A percentile compares a stretch with the other conserved stretches of the same genome.
phyloP scores from a whole-genome alignment of 2,797 vertebrate species.

The Gambusia yucatana region DNA sequence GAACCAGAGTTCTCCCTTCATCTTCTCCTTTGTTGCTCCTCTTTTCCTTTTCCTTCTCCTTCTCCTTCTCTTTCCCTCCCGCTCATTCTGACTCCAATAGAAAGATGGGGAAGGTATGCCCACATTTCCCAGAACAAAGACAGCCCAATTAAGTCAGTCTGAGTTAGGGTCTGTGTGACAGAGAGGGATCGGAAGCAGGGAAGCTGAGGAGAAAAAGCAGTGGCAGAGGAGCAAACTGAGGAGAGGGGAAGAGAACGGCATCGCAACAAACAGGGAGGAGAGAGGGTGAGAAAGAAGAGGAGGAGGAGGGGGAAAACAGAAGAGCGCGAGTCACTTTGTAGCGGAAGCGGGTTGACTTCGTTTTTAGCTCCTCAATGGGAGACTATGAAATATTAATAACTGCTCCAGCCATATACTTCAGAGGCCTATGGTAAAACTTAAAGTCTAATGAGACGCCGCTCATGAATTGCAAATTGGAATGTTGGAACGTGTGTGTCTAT shows the following conservation, averaged over 20 bases:
- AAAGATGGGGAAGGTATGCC: slow-evolving; percentile 76
- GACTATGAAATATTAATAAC: slow-evolving; percentile 86
- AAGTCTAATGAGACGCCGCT: slow-evolving; percentile 84
- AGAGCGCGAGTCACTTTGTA: slow-evolving; percentile 77
- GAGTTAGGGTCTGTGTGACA: slow-evolving; percentile 82
- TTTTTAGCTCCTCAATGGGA: slow-evolving; percentile 83
- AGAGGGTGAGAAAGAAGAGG: slow-evolving; percentile 55
- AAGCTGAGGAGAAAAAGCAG: slow-evolving; percentile 43
- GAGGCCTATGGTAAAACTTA: slow-evolving; percentile 83
- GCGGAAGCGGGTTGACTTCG: slow-evolving; percentile 78
- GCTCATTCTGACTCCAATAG: slow-evolving; percentile 29
- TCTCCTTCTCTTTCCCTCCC: slow-evolving; percentile 40
- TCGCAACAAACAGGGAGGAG: slow-evolving; percentile 63
- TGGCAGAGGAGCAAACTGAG: slow-evolving; percentile 39
- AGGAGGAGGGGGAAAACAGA: slow-evolving; percentile 58
- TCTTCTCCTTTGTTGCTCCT: slow-evolving; percentile 31
- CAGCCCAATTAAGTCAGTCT: slow-evolving; percentile 86
- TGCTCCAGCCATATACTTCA: slow-evolving; percentile 84
- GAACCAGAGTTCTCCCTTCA: slow-evolving; percentile 43
- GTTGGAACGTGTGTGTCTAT: slow-evolving; percentile 51
- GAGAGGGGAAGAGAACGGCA: slow-evolving; percentile 59
- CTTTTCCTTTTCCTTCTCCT: slow-evolving; percentile 47
- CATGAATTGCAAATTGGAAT: slow-evolving; percentile 85
- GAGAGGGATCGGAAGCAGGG: slow-evolving; percentile 61
- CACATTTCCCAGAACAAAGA: slow-evolving; percentile 82